Conservation (phyloP, 2,888 invertebrate genomes). For the Byasa hedistus region DNA sequence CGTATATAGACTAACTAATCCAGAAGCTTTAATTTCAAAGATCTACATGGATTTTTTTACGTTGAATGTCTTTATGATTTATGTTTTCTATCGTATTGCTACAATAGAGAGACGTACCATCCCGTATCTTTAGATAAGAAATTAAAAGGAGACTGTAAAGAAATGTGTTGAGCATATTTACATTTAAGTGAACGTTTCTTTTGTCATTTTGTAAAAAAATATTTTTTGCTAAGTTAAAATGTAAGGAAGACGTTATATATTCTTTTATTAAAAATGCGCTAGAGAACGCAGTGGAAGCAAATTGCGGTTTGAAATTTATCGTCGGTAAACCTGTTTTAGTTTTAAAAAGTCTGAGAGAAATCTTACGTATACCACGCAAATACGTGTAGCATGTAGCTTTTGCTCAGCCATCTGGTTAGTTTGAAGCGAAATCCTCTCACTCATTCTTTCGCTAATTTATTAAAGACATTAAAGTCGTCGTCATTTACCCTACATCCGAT, state of each 20-base stretch:
- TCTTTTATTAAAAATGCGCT: neutral
- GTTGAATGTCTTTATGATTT: neutral
- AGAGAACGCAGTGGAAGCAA: neutral
- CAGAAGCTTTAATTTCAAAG: neutral
- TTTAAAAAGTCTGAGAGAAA: constrained; percentile 29
- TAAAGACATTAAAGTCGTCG: constrained; percentile 65
- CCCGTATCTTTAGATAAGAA: neutral
- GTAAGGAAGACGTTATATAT: neutral
- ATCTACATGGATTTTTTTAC: neutral
- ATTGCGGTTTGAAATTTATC: constrained; percentile 45
- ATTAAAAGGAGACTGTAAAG: neutral
- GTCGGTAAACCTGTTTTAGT: constrained; percentile 25
- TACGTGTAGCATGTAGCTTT: constrained; percentile 45
- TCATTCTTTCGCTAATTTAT: constrained; percentile 71
- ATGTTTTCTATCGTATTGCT: neutral
- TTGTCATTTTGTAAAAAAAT: neutral
- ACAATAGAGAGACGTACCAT: neutral
- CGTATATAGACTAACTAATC: constrained; percentile 7
- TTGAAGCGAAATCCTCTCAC: constrained; percentile 69
- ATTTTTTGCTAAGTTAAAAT: neutral
- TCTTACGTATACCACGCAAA: constrained; percentile 28
- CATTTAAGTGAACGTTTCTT: neutral
- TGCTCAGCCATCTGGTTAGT: constrained; percentile 62
- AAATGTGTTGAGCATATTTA: neutral
- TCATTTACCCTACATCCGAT: constrained; percentile 52